A percentile compares a stretch with the other conserved stretches of the same genome.
These are phyloP conservation scores for Frankliniella fusca DNA, from an alignment of 2,888 invertebrate genomes.

Conservation along the genomic window DNA sequence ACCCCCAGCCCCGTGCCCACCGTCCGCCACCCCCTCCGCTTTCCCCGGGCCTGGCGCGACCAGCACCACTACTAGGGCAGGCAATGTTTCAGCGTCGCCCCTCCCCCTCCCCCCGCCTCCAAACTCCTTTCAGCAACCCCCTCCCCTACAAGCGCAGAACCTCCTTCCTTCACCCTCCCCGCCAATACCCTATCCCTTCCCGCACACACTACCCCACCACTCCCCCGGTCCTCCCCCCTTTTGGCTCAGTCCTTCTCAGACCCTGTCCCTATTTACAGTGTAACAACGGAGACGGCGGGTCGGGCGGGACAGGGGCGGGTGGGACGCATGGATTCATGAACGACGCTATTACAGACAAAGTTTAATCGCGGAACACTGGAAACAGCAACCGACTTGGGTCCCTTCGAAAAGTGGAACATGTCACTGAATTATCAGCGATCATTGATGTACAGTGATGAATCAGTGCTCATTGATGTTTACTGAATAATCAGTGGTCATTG, in stretches of 20 bases:
- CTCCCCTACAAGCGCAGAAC: too few species aligned
- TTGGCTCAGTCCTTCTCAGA: background rate
- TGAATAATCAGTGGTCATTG: too few species aligned
- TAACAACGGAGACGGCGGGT: background rate
- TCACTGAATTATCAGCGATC: too few species aligned
- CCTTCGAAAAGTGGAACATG: too few species aligned
- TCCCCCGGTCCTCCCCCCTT: background rate
- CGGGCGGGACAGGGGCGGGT: background rate
- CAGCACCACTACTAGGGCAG: background rate
- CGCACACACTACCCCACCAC: too few species aligned
- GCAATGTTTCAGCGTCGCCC: slow-evolving; percentile 11
- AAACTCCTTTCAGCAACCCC: background rate
- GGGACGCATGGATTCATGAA: background rate
- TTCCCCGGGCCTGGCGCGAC: background rate
- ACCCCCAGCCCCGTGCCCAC: background rate
- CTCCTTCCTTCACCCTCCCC: too few species aligned
- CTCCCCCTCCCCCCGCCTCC: background rate
- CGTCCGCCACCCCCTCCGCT: background rate
- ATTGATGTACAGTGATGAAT: too few species aligned
- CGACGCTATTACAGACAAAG: background rate
- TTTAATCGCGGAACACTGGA: background rate
- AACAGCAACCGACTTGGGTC: too few species aligned
- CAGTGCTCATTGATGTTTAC: too few species aligned
- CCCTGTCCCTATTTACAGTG: background rate
- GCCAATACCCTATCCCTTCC: too few species aligned